Base-by-base conservation (phyloP, 92 coral and sea anemone species). In the Phenganax subtilis region DNA sequence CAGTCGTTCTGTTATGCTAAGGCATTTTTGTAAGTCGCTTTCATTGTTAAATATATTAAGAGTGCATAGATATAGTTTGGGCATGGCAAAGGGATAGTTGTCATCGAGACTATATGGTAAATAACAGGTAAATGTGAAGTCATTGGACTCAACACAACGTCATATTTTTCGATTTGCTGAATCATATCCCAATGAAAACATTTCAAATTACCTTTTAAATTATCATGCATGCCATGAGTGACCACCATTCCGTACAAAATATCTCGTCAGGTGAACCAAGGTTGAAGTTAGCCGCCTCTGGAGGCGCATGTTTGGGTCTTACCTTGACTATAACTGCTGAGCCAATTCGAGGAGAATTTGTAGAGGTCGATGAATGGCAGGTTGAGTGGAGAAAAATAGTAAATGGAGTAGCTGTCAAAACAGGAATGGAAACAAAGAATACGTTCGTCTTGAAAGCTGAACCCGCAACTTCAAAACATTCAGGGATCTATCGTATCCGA, bases 221-320 rank as follows among this genome's bases (percentile, higher is more conserved):
- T 1, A 37, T 20, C 25, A 37, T 37, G 47, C 47, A 37, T 37
- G 47, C 47, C 47, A 37, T 37, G 47, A 37, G 5, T 37, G 47
- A 37, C 47, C 3, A 1, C 2, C 2, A 37, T 37, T 37, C 3
- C 47, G 47, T 37, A 37, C 47, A 37, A 51, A 62, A 53, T 76
- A 25, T 47, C 1, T 12, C 7, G 64, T 20, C 57, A 93, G 98
- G 84, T 54, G 93, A 91, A 44, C 98, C 98, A 61, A 82, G 76
- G 16, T 84, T 93, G 47, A 88, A 87, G 10, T 76, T 93, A 37
- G 87, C 97, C 9, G 81, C 81, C 12, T 60, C 72, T 12, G 86
- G 83, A 47, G 88, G 87, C 8, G 92, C 91, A 0, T 93, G 98
- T 76, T 51, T 76, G 52, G 55, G 71, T 20, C 80, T 84, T 55